Percentiles rank a stretch among this genome's conserved stretches.
Evolutionary conservation across 2,797 vertebrate species (phyloP).

Genomic region (Spinibarbus caldwelli): DNA sequence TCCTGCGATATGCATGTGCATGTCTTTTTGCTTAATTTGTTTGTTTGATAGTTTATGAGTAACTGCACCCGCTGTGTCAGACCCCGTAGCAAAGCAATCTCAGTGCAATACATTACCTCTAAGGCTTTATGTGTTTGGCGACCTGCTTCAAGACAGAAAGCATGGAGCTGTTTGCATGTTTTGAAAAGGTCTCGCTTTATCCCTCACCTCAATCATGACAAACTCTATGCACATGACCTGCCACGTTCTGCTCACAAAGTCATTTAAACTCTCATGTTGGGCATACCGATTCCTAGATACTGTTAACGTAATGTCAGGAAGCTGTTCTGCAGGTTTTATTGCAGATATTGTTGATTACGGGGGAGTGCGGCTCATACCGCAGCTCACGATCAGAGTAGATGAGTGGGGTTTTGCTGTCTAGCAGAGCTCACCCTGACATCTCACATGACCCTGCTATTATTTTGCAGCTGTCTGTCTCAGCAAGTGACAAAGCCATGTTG

Average conservation of each 20-base stretch:
- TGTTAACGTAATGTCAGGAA: slow-evolving; percentile 8
- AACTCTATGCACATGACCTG: slow-evolving; percentile 36
- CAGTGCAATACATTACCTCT: slow-evolving; percentile 22
- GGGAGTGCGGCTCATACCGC: not conserved
- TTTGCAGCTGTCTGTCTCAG: slow-evolving; percentile 11
- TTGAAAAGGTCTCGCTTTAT: slow-evolving; percentile 41
- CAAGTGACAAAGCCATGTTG: not conserved
- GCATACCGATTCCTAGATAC: not conserved
- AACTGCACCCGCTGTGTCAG: not conserved
- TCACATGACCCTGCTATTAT: not conserved
- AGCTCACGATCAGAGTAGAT: not conserved
- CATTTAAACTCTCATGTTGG: slow-evolving; percentile 37
- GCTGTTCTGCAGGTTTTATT: slow-evolving; percentile 7
- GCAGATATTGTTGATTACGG: slow-evolving; percentile 3
- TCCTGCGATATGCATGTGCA: not conserved
- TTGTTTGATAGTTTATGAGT: slow-evolving; percentile 17
- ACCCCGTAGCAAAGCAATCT: slow-evolving; percentile 38
- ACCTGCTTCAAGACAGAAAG: slow-evolving; percentile 24
- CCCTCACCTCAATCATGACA: slow-evolving; percentile 45
- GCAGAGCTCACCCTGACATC: not conserved
- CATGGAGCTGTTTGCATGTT: not conserved
- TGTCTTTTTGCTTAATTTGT: slow-evolving; percentile 16
- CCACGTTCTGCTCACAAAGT: slow-evolving; percentile 31
- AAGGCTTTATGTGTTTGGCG: slow-evolving; percentile 13
- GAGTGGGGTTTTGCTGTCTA: slow-evolving; percentile 6